Conservation (phyloP, 2,797 vertebrate genomes). For the Acrossocheilus fasciatus region DNA sequence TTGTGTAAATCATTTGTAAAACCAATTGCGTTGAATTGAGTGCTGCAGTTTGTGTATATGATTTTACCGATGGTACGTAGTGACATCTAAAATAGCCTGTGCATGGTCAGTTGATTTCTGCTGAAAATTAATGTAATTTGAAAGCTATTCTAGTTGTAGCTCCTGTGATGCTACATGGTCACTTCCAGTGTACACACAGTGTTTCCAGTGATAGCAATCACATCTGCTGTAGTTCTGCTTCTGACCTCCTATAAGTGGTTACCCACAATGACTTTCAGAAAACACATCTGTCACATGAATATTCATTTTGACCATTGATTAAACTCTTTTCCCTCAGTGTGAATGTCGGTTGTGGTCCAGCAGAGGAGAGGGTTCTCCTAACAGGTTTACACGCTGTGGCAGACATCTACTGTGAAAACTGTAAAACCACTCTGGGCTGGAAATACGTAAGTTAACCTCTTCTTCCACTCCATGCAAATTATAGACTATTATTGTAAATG, state of each 20-base stretch:
- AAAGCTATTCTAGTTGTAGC: no score
- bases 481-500: background rate
- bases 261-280: conserved; percentile 12
- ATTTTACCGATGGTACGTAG: no score
- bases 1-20: background rate
- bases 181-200: background rate
- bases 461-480: background rate
- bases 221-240: background rate
- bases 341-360: conserved; percentile 96
- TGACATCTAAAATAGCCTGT: no score
- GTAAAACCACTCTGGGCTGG: conserved; percentile 98
- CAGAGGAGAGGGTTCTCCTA: conserved; percentile 95
- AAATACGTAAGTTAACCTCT: conserved; percentile 89
- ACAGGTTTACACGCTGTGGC: conserved; percentile 96
- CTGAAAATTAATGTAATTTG: background rate
- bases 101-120: background rate
- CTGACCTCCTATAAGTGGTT: conserved; percentile 1
- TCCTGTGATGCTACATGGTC: background rate
- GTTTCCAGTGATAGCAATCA: background rate
- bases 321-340: conserved; percentile 77
- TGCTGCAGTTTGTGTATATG: background rate
- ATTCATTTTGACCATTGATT: conserved; percentile 7
- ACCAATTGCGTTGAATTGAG: background rate
- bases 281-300: conserved; percentile 1
- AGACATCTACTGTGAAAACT: conserved; percentile 99